These are phyloP conservation scores for Eublepharis macularius DNA, from an alignment of 2,113 vertebrate genomes.

Conservation along the genomic window DNA sequence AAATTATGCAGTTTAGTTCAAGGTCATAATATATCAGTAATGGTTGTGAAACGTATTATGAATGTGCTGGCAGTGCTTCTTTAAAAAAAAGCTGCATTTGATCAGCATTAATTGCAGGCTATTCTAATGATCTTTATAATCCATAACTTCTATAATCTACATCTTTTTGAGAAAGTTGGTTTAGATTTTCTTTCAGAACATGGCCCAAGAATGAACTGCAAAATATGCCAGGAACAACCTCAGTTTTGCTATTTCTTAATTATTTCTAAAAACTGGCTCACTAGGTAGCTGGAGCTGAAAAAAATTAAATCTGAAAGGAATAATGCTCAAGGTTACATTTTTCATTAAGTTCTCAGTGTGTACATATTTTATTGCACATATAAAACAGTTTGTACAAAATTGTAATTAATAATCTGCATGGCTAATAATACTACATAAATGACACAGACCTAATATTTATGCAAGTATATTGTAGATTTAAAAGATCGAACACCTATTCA, in stretches of 20 bases:
- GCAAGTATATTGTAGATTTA: not conserved
- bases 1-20: not conserved
- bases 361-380: not conserved
- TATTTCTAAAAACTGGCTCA: not conserved
- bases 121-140: not conserved
- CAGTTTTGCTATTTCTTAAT: not conserved
- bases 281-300: not conserved
- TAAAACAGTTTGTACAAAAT: not conserved
- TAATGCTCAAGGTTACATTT: not conserved
- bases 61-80: conserved; percentile 2
- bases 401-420: not conserved
- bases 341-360: not conserved
- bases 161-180: not conserved
- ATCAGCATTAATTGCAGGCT: not conserved
- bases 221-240: not conserved
- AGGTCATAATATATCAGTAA: not conserved
- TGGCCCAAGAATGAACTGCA: not conserved
- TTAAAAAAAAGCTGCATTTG: not conserved
- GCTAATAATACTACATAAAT: not conserved
- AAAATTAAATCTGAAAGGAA: not conserved
- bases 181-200: not conserved
- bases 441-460: not conserved
- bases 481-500: not conserved
- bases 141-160: not conserved
- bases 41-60: not conserved